Evolutionary conservation across 2,888 invertebrate species (phyloP), one percentile per base, ranked within the genome.

Genomic region (Nudaria mundana): DNA sequence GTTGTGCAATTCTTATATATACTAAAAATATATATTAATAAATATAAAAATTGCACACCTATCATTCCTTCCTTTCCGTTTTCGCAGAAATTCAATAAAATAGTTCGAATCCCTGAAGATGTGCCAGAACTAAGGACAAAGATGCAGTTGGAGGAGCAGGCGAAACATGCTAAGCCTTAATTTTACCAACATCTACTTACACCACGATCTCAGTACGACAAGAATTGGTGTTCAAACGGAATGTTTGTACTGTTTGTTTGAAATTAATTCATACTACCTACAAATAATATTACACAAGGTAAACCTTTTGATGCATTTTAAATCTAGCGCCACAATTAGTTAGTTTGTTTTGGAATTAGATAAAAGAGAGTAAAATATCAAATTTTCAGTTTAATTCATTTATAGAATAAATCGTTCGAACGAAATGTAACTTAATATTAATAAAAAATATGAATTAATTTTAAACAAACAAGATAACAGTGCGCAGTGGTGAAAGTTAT

Each of bases 71-170:
- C n/a, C 8, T 14, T 13, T 13, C 7, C 3, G 10, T 23, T 10
- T 67, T 90, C 90, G 0, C 85, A 97, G 97, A 95, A 95, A 94
- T 93, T 95, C 82, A 92, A 95, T 71, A 89, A 92, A 48, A 92
- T 97, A 61, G 93, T 97, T 30, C 92, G 95, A 76, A 97, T 97
- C 80, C 95, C 95, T 30, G 95, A 97, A 61, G 94, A 95, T 61
- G 92, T 97, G 1, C 92, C 93, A 40, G 81, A 92, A 35, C 87
- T 97, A 37, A 91, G 96, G 58, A 92, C 92, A 50, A 95, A 95
- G 87, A 96, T 96, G 94, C 92, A 92, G 52, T 89, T 90, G 2
- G 92, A 91, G 44, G 88, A 88, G 42, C 51, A 70, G 37, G 84
- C 83, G 0, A 88, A 87, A 44, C 83, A 86, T 31, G 62, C 52